phyloP scores from a whole-genome alignment of 2,888 invertebrate species.

The Erebia palarica region DNA sequence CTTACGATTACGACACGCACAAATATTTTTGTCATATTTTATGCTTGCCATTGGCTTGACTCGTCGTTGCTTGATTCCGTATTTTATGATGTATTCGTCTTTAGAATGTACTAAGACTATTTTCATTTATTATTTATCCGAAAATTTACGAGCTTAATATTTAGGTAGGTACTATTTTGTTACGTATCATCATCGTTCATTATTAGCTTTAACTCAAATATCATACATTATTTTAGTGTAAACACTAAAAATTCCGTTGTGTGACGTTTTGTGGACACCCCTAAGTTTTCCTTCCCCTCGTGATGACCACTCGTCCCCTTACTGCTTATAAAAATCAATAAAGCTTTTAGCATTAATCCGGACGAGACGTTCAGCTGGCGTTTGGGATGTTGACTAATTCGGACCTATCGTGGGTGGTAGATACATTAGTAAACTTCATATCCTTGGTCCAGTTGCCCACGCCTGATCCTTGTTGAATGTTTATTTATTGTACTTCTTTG shows the following conservation, averaged over 20 bases:
- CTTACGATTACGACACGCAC: not conserved
- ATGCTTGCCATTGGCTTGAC: not conserved
- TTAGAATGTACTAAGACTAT: not conserved
- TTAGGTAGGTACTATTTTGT: too few relatives aligned
- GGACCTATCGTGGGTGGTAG: constrained; percentile 6
- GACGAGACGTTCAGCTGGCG: constrained; percentile 41
- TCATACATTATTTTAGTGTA: not conserved
- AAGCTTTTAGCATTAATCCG: constrained; percentile 65
- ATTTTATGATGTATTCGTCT: not conserved
- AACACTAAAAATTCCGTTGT: not conserved
- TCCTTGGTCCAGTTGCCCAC: not conserved
- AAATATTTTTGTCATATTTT: constrained; percentile 7
- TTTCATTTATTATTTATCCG: too few relatives aligned
- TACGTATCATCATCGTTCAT: not conserved
- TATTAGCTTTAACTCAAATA: not conserved
- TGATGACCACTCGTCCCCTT: constrained; percentile 38
- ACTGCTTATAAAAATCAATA: constrained; percentile 61
- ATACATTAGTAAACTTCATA: not conserved
- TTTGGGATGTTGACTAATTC: constrained; percentile 28
- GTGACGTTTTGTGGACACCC: constrained; percentile 15
- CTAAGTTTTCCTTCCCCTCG: constrained; percentile 30
- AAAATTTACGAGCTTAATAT: not conserved
- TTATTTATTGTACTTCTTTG: too few relatives aligned
- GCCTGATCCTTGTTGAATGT: not conserved
- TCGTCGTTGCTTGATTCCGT: not conserved